A percentile compares a stretch with the other conserved stretches of the same genome.
Evolutionary conservation across 2,797 vertebrate species (phyloP).

Genomic region (Trachops cirrhosus): DNA sequence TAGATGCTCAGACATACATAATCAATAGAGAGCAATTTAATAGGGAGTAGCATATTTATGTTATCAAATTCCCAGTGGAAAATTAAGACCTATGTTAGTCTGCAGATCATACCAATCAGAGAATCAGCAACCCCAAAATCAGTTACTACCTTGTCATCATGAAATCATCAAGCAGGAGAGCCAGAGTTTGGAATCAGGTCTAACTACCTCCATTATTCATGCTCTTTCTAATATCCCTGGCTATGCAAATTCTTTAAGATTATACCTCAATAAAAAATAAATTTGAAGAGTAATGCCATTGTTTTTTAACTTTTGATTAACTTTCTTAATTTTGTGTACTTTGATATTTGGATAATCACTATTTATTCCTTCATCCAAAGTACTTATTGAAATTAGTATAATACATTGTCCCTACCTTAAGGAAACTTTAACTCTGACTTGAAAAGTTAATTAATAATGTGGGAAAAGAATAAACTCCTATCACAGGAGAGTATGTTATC

Average conservation of each 20-base stretch:
- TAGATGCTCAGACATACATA: background rate
- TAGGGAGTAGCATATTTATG: background rate
- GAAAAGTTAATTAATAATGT: constrained; percentile 23
- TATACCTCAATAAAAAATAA: background rate
- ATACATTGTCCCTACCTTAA: background rate
- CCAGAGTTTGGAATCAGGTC: background rate
- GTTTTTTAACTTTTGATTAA: background rate
- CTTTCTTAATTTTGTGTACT: background rate
- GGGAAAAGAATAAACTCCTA: background rate
- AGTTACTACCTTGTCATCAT: background rate
- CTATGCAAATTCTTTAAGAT: background rate
- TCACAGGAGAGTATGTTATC: background rate
- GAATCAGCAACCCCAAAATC: background rate
- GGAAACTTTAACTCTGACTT: background rate
- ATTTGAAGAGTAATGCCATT: background rate
- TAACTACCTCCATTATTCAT: background rate
- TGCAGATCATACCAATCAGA: background rate
- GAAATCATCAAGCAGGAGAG: background rate
- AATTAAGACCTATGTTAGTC: background rate
- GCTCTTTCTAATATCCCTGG: background rate
- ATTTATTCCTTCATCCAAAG: background rate
- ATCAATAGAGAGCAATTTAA: background rate
- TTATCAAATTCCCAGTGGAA: background rate
- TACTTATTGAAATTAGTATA: background rate
- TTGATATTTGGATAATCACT: background rate